Evolutionary conservation across 64 coral and sea anemone species (phyloP), one percentile per base, ranked within the genome.

Genomic region (Stichodactyla mertensii): DNA sequence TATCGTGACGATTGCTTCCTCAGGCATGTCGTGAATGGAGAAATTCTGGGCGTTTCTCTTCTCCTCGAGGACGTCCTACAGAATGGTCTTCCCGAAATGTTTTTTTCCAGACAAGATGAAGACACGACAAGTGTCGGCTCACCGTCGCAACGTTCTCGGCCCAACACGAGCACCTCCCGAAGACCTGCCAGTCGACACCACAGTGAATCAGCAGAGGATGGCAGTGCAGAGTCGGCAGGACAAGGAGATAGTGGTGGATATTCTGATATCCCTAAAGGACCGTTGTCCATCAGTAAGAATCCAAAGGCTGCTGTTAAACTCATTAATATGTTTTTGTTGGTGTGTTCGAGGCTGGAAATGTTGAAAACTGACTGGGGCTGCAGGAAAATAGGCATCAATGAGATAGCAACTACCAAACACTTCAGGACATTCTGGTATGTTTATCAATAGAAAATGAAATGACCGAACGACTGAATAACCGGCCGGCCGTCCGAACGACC

Each of bases 1-100:
- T 74, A 13, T 31, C 24, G 13, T 31, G 7, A 19, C 27, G 24
- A 31, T 15, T 87, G 16, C 61, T 16, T 62, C n/a, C 27, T 16
- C 90, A 98, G 96, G 64, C 96, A 98, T 78, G 96, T 98, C 26
- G 96, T 98, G 7, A 98, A 98, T 78, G 96, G 96, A 77, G 96
- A 98, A 91, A 95, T 98, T 57, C 93, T 98, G 6, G 96, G 96
- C 28, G 96, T 98, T 7, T 98, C 96, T 6, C 57, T 98, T 57
- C 84, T 94, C 16, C 77, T 98, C 53, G 96, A 98, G 66, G 96
- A 98, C 62, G 96, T 98, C 57, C 80, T 98, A 19, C 96, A 98
- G 64, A 84, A 88, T 57, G 96, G 96, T 24, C 88, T 98, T 6
- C 90, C 96, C 27, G 93, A 98, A 7, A 88, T 90, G 77, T 98